Conservation (phyloP, 2,888 invertebrate genomes). For the Cataglyphis altisquamis region DNA sequence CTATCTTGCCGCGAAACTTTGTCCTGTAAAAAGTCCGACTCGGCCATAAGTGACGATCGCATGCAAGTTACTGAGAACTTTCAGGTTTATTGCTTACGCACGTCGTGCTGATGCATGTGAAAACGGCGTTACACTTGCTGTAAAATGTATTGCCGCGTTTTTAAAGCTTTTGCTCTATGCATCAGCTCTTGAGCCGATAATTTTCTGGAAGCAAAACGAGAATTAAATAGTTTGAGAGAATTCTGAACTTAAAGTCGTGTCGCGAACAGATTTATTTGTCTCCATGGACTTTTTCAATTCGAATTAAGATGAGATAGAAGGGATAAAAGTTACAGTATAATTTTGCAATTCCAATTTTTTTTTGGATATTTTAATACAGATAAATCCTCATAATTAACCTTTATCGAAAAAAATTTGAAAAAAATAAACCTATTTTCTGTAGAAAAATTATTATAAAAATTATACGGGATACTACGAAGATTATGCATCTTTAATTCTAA, state of each 20-base stretch:
- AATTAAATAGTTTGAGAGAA: constrained; percentile 26
- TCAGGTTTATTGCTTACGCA: constrained; percentile 14
- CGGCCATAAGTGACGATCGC: background rate
- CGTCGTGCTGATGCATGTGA: constrained; percentile 20
- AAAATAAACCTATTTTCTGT: background rate
- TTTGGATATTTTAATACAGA: background rate
- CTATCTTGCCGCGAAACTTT: constrained; percentile 32
- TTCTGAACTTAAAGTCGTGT: background rate
- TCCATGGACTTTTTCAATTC: background rate
- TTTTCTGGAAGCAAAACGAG: constrained; percentile 14
- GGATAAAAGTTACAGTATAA: background rate
- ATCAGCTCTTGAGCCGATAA: constrained; percentile 6
- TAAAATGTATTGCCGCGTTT: constrained; percentile 33
- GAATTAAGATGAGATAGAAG: background rate
- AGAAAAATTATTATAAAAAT: constrained; percentile 1
- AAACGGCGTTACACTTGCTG: constrained; percentile 1
- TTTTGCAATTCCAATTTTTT: background rate
- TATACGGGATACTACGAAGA: background rate
- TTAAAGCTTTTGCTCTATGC: constrained; percentile 5
- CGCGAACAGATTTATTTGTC: background rate
- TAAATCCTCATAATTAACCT: background rate
- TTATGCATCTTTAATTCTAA: constrained; percentile 15
- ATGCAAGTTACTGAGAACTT: constrained; percentile 26
- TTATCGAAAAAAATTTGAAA: background rate
- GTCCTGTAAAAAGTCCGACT: background rate